Percentiles rank a stretch among this genome's conserved stretches.
Evolutionary conservation across 1,140 invertebrate genomes (phyloP).

Genomic region (Halesus radiatus): DNA sequence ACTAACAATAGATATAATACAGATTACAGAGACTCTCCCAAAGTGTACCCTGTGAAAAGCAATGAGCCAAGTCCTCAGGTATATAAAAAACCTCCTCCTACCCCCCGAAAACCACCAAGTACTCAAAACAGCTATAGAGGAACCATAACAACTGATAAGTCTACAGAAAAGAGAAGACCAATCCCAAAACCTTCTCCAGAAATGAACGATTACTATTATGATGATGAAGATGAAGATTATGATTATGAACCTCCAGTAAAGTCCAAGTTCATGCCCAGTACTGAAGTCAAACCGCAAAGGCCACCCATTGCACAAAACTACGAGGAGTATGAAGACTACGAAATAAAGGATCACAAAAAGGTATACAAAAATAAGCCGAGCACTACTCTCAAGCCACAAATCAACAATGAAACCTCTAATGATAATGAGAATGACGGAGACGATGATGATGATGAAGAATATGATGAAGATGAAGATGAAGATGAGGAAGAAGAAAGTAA

Average conservation of each 20-base stretch:
- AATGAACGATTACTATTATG: slow-evolving; percentile 71
- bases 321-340: slow-evolving; percentile 66
- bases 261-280: slow-evolving; percentile 74
- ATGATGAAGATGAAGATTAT: slow-evolving; percentile 70
- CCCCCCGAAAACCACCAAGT: slow-evolving; percentile 2
- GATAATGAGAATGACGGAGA: slow-evolving; percentile 57
- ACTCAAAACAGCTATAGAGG: slow-evolving; percentile 37
- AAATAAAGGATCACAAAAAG: slow-evolving; percentile 46
- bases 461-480: slow-evolving; percentile 44
- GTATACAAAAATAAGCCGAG: background rate
- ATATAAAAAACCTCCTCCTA: slow-evolving; percentile 26
- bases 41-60: slow-evolving; percentile 2
- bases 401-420: slow-evolving; percentile 22
- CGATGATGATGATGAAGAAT: slow-evolving; percentile 57
- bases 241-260: slow-evolving; percentile 72
- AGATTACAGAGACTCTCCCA: slow-evolving; percentile 25
- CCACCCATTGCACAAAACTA: slow-evolving; percentile 69
- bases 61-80: slow-evolving; percentile 7
- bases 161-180: slow-evolving; percentile 63
- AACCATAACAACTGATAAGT: slow-evolving; percentile 58
- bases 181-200: slow-evolving; percentile 70
- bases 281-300: slow-evolving; percentile 69
- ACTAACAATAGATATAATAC: slow-evolving; percentile 4
- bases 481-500: slow-evolving; percentile 46
- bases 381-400: slow-evolving; percentile 16